Evolutionary conservation across 2,113 vertebrate species (phyloP), one percentile per base, ranked within the genome.

Genomic region (Panthera uncia): DNA sequence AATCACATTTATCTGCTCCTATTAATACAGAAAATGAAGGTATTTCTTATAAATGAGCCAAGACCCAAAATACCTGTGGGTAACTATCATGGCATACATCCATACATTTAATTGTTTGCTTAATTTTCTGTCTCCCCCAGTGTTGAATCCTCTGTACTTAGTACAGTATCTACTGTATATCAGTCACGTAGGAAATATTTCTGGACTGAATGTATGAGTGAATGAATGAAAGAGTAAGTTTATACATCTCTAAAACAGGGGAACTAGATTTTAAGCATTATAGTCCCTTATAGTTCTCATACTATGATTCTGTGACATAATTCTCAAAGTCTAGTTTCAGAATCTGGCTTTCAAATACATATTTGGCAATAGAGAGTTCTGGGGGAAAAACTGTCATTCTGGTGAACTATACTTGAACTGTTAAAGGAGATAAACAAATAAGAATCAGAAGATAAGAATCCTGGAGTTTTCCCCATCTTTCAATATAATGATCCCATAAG

Each of bases 241-340:
- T 88, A 71, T 78, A 69, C 61, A 80, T 90, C 11, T 95, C 69
- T 83, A 82, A 96, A 86, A 76, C 4, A 94, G 86, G 52, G 9
- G 25, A 36, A 74, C 31, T 88, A 55, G 27, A 82, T 55, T 94
- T 92, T 83, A 86, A 97, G 45, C 9, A 94, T 78, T 73, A 73
- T 45, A 10, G 31, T 10, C 13, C 13, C 31, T 91, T 76, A 16
- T 18, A 68, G 4, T 8, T 89, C 23, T 94, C 87, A 25, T 78
- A 89, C 79, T 79, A 68, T 48, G 18, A 82, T 61, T 79, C 71
- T 90, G 50, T 90, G 11, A 90, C 84, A 55, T 88, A 5, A 92
- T 85, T 96, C 93, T 89, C 82, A 61, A 96, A 96, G 65, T 95
- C 4, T 13, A 66, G 11, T 52, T 94, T 96, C 69, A 71, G 79